A percentile compares a stretch with the other conserved stretches of the same genome.
Conservation (phyloP, 1,140 invertebrate species). For the Drosophila ohnishii region DNA sequence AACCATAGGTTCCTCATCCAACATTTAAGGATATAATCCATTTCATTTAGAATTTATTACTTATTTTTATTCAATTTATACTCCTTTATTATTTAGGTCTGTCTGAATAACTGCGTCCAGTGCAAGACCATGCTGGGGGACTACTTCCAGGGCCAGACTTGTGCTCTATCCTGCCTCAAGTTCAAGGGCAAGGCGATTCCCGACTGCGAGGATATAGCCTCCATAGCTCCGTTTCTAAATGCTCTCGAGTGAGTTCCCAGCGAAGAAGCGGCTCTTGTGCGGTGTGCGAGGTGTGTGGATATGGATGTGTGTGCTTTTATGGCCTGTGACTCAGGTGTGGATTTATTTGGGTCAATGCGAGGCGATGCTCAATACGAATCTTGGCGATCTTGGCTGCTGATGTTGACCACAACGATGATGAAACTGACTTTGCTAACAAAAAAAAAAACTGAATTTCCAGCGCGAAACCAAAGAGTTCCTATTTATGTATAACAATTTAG, state of each 20-base stretch:
- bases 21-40: neutral
- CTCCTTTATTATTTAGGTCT: conserved; percentile 82
- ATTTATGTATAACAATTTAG: conserved; percentile 41
- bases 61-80: too few species aligned
- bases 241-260: conserved; percentile 76
- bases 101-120: conserved; percentile 93
- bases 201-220: conserved; percentile 91
- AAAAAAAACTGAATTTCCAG: conserved; percentile 30
- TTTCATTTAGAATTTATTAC: neutral
- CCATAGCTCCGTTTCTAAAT: conserved; percentile 91
- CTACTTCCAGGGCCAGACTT: conserved; percentile 92
- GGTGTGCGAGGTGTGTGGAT: conserved; percentile 18
- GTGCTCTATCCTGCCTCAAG: conserved; percentile 91
- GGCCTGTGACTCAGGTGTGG: conserved; percentile 59
- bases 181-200: conserved; percentile 92
- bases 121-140: conserved; percentile 93
- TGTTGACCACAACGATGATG: conserved; percentile 43
- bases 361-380: conserved; percentile 55
- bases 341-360: conserved; percentile 71
- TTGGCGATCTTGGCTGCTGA: conserved; percentile 43
- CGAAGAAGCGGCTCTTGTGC: conserved; percentile 26
- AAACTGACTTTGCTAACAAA: conserved; percentile 38
- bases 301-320: conserved; percentile 45
- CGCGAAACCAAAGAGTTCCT: conserved; percentile 57
- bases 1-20: neutral